Percentiles rank a stretch among this genome's conserved stretches.
Conservation (phyloP, 1,140 invertebrate genomes). For the Idris sp. region DNA sequence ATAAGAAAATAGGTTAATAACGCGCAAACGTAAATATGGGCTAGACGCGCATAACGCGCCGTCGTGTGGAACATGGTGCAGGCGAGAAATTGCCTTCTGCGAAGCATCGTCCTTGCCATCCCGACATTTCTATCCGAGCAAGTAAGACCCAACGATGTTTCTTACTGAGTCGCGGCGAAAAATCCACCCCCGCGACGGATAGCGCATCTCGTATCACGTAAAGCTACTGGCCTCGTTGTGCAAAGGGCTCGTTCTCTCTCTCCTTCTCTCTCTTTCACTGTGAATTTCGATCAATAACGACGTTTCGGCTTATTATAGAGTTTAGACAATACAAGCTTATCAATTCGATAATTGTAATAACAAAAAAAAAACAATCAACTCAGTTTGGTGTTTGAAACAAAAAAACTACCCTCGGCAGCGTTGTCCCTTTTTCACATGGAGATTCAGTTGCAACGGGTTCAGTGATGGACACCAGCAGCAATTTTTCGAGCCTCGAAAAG, state of each 20-base stretch:
- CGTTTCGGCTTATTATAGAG: conserved; percentile 60
- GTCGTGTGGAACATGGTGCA: conserved; percentile 55
- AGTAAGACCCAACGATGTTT: conserved; percentile 48
- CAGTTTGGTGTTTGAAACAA: no score
- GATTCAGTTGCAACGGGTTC: conserved; percentile 38
- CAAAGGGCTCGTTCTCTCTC: conserved; percentile 55
- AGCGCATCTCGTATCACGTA: conserved; percentile 14
- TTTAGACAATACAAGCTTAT: conserved; percentile 57
- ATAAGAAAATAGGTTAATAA: conserved; percentile 44
- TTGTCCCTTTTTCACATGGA: conserved; percentile 29
- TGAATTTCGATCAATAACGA: conserved; percentile 63
- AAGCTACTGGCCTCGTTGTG: conserved; percentile 57
- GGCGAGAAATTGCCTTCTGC: conserved; percentile 37
- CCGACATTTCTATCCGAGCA: conserved; percentile 49
- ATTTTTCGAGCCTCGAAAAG: conserved; percentile 48
- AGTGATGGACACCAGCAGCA: conserved; percentile 52
- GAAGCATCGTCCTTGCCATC: conserved; percentile 27
- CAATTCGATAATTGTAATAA: conserved; percentile 50
- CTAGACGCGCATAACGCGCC: conserved; percentile 48
- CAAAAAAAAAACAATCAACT: conserved; percentile 8
- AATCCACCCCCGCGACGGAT: conserved; percentile 6
- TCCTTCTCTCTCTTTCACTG: no score
- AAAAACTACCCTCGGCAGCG: background rate
- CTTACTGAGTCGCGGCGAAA: conserved; percentile 22
- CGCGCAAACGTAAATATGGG: conserved; percentile 52